Percentiles rank a stretch among this genome's conserved stretches.
Evolutionary conservation across 2,888 invertebrate genomes (phyloP).

Genomic region (Agrochola macilenta): DNA sequence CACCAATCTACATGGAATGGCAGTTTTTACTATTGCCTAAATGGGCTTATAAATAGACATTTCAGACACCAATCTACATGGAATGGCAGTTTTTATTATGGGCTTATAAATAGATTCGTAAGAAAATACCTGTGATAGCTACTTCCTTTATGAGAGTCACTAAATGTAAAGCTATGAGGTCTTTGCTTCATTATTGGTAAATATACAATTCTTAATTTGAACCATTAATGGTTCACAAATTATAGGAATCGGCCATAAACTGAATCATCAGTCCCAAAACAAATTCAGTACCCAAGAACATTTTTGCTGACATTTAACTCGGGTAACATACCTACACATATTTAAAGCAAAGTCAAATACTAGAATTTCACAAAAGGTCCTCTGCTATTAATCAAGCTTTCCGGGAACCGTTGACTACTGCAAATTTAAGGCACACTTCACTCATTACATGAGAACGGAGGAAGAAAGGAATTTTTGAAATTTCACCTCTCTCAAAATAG

Average conservation of each 20-base stretch:
- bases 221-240: too few relatives aligned
- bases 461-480: slow-evolving; percentile 68
- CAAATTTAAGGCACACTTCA: slow-evolving; percentile 66
- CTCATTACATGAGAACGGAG: slow-evolving; percentile 61
- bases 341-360: slow-evolving; percentile 61
- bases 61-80: too few relatives aligned
- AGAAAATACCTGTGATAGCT: too few relatives aligned
- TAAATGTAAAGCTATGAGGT: too few relatives aligned
- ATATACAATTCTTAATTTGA: too few relatives aligned
- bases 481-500: slow-evolving; percentile 65
- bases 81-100: too few relatives aligned
- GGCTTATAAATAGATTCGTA: too few relatives aligned
- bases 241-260: neutral
- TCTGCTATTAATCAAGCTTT: slow-evolving; percentile 66
- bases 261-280: slow-evolving; percentile 3
- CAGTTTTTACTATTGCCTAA: too few relatives aligned
- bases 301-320: slow-evolving; percentile 49
- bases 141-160: too few relatives aligned
- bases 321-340: slow-evolving; percentile 52
- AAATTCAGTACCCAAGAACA: slow-evolving; percentile 11
- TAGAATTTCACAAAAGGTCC: slow-evolving; percentile 64
- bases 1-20: too few relatives aligned
- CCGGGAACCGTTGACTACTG: slow-evolving; percentile 62
- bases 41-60: too few relatives aligned
- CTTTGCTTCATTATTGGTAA: too few relatives aligned